Evolutionary conservation across 1,140 invertebrate genomes (phyloP).

Genomic region (Drosophila ficusphila): DNA sequence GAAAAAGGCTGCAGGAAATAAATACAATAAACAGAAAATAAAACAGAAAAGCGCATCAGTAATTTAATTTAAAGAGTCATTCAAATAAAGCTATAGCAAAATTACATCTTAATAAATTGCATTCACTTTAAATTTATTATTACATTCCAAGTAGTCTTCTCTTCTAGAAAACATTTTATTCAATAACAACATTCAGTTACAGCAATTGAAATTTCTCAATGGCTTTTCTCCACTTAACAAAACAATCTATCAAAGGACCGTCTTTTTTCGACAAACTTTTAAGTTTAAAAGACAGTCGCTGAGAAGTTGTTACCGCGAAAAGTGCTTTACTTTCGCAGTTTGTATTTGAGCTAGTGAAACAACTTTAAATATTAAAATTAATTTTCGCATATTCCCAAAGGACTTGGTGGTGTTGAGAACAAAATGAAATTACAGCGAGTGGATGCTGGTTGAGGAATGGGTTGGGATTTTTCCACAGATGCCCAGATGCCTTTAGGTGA

Average conservation of each 20-base stretch:
- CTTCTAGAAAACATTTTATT: background rate
- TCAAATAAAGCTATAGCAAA: too few species aligned
- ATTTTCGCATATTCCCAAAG: background rate
- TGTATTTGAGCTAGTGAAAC: conserved; percentile 32
- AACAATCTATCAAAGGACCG: conserved; percentile 18
- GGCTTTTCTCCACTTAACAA: background rate
- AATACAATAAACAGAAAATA: background rate
- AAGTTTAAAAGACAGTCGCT: conserved; percentile 13
- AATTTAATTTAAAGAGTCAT: background rate
- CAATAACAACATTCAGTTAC: background rate
- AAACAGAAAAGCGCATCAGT: too few species aligned
- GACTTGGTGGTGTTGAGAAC: background rate
- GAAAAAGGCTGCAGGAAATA: background rate
- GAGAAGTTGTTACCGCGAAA: conserved; percentile 10
- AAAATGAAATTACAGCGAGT: conserved; percentile 8
- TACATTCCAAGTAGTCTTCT: background rate
- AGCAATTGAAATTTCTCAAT: conserved; percentile 11
- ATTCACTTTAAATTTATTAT: too few species aligned
- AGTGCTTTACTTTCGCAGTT: conserved; percentile 45
- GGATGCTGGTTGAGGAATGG: background rate
- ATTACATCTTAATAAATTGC: background rate
- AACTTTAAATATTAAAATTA: conserved; percentile 66
- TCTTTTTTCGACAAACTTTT: conserved; percentile 5
- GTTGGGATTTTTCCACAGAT: conserved; percentile 3
- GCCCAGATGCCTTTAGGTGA: background rate